These are phyloP conservation scores for Loriculus beryllinus DNA, from an alignment of 2,797 vertebrate genomes.

Conservation along the genomic window DNA sequence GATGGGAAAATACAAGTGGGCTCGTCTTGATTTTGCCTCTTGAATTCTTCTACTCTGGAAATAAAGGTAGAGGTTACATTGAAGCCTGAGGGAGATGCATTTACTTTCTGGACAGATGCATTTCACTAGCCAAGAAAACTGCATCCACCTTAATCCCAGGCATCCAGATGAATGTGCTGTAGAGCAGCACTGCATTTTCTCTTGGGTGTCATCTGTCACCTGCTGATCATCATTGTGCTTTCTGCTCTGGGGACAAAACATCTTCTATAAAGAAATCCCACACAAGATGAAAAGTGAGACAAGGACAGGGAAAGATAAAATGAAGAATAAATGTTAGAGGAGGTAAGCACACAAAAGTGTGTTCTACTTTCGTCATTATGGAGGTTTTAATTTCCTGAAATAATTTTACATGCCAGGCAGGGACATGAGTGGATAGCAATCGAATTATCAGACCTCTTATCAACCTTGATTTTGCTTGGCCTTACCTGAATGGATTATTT, in stretches of 20 bases:
- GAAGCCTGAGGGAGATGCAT: neutral
- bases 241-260: neutral
- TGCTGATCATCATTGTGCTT: neutral
- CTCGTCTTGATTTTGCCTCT: neutral
- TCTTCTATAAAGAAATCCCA: neutral
- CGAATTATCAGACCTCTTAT: conserved; percentile 10
- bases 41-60: neutral
- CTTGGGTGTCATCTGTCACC: neutral
- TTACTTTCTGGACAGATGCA: neutral
- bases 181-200: neutral
- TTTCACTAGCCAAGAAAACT: neutral
- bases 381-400: conserved; percentile 60
- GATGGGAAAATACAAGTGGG: neutral
- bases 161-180: neutral
- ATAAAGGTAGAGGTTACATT: neutral
- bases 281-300: conserved; percentile 17
- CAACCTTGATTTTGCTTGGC: neutral
- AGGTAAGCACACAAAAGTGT: neutral
- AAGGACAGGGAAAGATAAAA: conserved; percentile 10
- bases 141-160: neutral
- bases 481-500: neutral
- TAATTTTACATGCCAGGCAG: conserved; percentile 8
- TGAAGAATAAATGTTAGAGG: neutral
- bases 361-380: neutral
- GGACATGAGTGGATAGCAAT: neutral